These are phyloP conservation scores for Pterophyllum scalare DNA, from an alignment of 2,113 vertebrate species.

Conservation along the genomic window DNA sequence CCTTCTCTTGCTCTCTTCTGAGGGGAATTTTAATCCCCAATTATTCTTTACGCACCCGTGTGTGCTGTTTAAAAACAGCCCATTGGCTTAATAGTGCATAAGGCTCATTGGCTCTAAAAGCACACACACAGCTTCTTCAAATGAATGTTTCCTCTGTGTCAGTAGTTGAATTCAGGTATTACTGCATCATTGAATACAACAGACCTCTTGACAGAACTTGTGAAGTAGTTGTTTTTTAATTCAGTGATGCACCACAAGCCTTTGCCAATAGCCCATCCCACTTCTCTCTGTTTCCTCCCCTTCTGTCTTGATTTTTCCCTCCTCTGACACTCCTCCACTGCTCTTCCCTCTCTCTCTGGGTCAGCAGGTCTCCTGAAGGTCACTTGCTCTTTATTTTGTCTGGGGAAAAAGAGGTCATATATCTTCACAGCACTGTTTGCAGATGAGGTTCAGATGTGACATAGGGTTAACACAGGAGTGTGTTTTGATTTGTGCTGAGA, in stretches of 20 bases:
- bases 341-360: slow-evolving; percentile 32
- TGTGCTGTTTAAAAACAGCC: slow-evolving; percentile 14
- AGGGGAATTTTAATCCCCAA: background rate
- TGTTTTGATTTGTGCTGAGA: slow-evolving; percentile 26
- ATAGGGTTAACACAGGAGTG: background rate
- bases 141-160: background rate
- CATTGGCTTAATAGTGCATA: slow-evolving; percentile 3
- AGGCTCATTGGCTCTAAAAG: slow-evolving; percentile 30
- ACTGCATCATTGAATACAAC: background rate
- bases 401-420: slow-evolving; percentile 55
- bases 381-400: slow-evolving; percentile 46
- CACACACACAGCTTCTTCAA: slow-evolving; percentile 1
- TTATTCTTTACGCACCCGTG: slow-evolving; percentile 17
- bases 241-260: slow-evolving; percentile 39
- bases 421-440: slow-evolving; percentile 42
- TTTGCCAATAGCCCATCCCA: slow-evolving; percentile 46
- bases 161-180: background rate
- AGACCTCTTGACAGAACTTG: slow-evolving; percentile 45
- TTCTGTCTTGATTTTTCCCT: slow-evolving; percentile 27
- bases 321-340: slow-evolving; percentile 40
- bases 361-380: slow-evolving; percentile 56
- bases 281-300: slow-evolving; percentile 46
- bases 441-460: slow-evolving; percentile 19
- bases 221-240: slow-evolving; percentile 68
- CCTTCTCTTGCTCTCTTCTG: background rate